These are phyloP conservation scores for Clarias platycephalus DNA, from an alignment of 2,797 vertebrate genomes.

Conservation along the genomic window DNA sequence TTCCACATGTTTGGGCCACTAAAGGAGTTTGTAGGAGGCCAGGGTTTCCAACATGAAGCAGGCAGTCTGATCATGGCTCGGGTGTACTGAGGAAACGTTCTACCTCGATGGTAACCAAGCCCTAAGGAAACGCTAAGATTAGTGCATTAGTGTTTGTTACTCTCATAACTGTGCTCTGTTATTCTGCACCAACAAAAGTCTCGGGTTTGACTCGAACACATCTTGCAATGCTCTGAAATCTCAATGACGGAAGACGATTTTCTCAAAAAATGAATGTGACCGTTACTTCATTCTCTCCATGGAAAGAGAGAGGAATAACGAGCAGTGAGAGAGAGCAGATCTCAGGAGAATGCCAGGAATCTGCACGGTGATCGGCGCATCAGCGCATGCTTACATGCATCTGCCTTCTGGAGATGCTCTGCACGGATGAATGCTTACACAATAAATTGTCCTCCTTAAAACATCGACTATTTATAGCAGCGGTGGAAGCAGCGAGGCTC, in stretches of 20 bases:
- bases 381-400: slow-evolving; percentile 72
- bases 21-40: no score
- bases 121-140: no score
- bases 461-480: slow-evolving; percentile 71
- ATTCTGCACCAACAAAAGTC: no score
- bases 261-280: background rate
- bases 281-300: background rate
- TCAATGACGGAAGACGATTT: background rate
- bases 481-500: slow-evolving; percentile 22
- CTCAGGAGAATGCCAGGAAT: slow-evolving; percentile 66
- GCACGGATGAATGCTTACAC: slow-evolving; percentile 75
- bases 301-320: slow-evolving; percentile 1
- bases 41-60: no score
- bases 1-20: no score
- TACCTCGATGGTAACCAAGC: no score
- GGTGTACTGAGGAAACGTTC: no score
- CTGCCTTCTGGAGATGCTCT: slow-evolving; percentile 72
- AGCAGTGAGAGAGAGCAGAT: slow-evolving; percentile 58
- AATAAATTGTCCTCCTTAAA: slow-evolving; percentile 77
- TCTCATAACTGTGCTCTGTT: no score
- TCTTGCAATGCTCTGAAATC: background rate
- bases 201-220: no score
- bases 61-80: no score
- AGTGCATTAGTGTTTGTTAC: no score
- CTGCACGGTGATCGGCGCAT: slow-evolving; percentile 71